These are phyloP conservation scores for Platorchestia sp. DNA, from an alignment of 1,140 invertebrate species.

Conservation along the genomic window DNA sequence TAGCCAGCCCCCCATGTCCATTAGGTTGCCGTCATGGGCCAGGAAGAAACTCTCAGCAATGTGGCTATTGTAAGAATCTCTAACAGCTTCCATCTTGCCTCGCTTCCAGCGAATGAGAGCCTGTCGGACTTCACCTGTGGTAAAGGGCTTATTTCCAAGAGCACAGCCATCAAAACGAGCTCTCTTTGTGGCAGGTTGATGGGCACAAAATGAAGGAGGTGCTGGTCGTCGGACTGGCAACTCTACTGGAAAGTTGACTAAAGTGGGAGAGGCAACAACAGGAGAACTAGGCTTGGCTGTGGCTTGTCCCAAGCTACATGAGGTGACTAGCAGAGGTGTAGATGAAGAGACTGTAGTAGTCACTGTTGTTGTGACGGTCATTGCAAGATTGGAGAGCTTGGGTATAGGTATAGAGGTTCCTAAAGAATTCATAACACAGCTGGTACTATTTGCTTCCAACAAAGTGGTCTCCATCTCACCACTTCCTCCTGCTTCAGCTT, in stretches of 20 bases:
- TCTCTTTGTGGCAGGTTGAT: conserved; percentile 61
- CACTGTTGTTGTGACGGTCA: conserved; percentile 59
- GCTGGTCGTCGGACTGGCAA: conserved; percentile 57
- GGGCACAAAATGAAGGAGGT: conserved; percentile 59
- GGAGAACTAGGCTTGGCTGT: background rate
- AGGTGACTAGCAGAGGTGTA: background rate
- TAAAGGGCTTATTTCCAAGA: conserved; percentile 63
- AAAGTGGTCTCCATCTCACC: conserved; percentile 59
- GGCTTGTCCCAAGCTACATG: background rate
- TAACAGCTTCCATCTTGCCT: conserved; percentile 62
- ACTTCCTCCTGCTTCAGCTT: conserved; percentile 53
- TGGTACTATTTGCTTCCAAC: conserved; percentile 55
- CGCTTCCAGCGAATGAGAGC: conserved; percentile 65
- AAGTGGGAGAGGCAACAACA: background rate
- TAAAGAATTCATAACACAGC: conserved; percentile 57
- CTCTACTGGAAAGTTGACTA: background rate
- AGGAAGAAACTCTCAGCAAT: conserved; percentile 88
- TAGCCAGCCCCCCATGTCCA: conserved; percentile 86
- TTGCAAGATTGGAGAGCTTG: conserved; percentile 7
- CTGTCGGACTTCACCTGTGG: conserved; percentile 60
- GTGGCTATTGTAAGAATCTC: conserved; percentile 79
- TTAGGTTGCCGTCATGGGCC: conserved; percentile 86
- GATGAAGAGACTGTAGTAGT: conserved; percentile 61
- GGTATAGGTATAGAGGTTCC: background rate
- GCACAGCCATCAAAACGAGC: conserved; percentile 32